Conservation (phyloP, 1,140 invertebrate species). For the Harpegnathos saltator region DNA sequence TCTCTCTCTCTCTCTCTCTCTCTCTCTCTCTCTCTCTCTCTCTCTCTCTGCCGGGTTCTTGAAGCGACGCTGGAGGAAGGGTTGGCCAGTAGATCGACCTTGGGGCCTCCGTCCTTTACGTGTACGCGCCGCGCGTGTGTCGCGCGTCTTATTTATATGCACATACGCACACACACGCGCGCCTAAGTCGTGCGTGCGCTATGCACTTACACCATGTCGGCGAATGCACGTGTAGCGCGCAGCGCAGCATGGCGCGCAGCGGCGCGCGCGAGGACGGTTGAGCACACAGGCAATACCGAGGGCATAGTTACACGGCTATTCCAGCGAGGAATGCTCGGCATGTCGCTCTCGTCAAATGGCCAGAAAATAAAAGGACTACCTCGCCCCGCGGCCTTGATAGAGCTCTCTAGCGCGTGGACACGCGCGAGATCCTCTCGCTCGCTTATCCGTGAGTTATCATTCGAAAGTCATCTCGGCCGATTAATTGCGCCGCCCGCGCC, state of each 20-base stretch:
- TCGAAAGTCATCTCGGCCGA: slow-evolving; percentile 38
- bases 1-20: slow-evolving; percentile 9
- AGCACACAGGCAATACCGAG: slow-evolving; percentile 63
- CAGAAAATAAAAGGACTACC: slow-evolving; percentile 79
- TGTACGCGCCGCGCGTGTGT: slow-evolving; percentile 58
- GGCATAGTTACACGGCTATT: slow-evolving; percentile 79
- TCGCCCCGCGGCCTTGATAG: slow-evolving; percentile 77
- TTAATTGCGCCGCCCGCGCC: slow-evolving; percentile 47
- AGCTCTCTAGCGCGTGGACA: slow-evolving; percentile 60
- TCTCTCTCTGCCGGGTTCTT: not conserved
- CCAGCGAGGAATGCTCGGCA: slow-evolving; percentile 79
- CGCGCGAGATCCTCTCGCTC: slow-evolving; percentile 40
- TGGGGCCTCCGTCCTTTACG: slow-evolving; percentile 75
- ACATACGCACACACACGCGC: slow-evolving; percentile 1
- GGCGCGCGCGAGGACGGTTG: not conserved
- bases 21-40: slow-evolving; percentile 43
- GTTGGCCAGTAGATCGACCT: slow-evolving; percentile 73
- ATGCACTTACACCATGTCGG: not conserved
- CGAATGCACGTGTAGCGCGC: slow-evolving; percentile 26
- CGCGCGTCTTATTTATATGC: slow-evolving; percentile 49
- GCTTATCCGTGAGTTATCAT: slow-evolving; percentile 45
- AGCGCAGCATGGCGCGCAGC: not conserved
- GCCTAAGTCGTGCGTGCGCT: slow-evolving; percentile 4
- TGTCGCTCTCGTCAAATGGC: slow-evolving; percentile 79
- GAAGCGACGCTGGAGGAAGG: slow-evolving; percentile 63